Base-by-base conservation (phyloP, 2,888 invertebrate species). In the Linnaemya vulpina region DNA sequence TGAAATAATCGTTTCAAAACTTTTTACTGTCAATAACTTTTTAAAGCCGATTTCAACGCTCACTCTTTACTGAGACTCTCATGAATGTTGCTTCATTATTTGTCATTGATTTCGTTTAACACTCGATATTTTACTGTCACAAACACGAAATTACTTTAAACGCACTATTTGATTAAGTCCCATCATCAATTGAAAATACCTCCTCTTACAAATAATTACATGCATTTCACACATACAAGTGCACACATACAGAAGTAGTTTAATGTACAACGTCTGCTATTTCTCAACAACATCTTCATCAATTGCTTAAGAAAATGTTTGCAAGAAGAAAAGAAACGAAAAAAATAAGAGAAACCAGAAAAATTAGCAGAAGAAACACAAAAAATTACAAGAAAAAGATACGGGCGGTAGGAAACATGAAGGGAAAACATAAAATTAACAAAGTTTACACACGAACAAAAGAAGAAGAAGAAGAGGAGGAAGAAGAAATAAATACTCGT, bases 101-200 rank as follows among this genome's bases (percentile, higher is more conserved):
- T 40, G 3, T 22, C 25, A 30, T 55, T 76, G 67, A 51, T n/a
- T 70, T 43, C 10, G 1, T 63, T 63, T 43, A 49, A 25, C 49
- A 49, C 17, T 62, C 30, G 13, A 38, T n/a, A 43, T 63, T 46
- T 63, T 43, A 40, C 43, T 78, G 68, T 70, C 51, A 62, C 9
- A 15, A 40, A 53, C 53, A 71, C 22, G 17, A 65, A 63, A 35
- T 55, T 22, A 65, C 5, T 65, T 53, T 15, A 35, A 73, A 65
- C 38, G 58, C 25, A 63, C 58, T 55, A 63, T 79, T 73, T 65
- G 73, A 71, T 63, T 65, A 73, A 43, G 63, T 35, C 43, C 55
- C 38, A 73, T 65, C 38, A 79, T 17, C 46, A 71, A 70, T 70
- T 70, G 65, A 71, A 79, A 73, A 65, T 55, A 79, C 73, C 63